These are phyloP conservation scores for Hypanus sabinus DNA, from an alignment of 2,113 vertebrate species.

Conservation along the genomic window DNA sequence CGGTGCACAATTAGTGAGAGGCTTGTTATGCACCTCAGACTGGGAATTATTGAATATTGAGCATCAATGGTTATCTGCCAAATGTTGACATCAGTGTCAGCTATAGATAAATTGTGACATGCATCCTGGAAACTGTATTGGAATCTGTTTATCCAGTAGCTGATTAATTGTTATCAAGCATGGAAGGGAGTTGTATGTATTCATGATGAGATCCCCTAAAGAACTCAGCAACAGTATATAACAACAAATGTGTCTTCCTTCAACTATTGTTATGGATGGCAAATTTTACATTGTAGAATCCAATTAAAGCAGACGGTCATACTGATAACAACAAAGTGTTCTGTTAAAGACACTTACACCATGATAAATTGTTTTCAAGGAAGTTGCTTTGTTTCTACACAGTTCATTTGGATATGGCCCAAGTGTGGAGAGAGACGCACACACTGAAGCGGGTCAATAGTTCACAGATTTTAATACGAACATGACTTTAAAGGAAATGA, in stretches of 20 bases:
- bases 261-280: neutral
- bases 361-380: neutral
- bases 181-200: neutral
- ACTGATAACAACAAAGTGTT: no score
- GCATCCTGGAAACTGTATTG: neutral
- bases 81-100: neutral
- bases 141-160: neutral
- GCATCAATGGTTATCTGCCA: neutral
- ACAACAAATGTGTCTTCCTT: neutral
- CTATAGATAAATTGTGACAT: neutral
- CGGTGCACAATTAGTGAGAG: neutral
- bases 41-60: neutral
- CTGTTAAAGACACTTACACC: no score
- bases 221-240: neutral
- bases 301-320: no score
- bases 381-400: neutral
- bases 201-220: neutral
- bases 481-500: no score
- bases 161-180: neutral
- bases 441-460: no score
- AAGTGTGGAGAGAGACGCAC: no score
- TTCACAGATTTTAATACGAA: no score
- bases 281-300: no score
- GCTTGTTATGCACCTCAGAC: neutral
- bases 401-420: no score